Conservation (phyloP, 2,888 invertebrate species). For the Cataglyphis rosenhaueri region DNA sequence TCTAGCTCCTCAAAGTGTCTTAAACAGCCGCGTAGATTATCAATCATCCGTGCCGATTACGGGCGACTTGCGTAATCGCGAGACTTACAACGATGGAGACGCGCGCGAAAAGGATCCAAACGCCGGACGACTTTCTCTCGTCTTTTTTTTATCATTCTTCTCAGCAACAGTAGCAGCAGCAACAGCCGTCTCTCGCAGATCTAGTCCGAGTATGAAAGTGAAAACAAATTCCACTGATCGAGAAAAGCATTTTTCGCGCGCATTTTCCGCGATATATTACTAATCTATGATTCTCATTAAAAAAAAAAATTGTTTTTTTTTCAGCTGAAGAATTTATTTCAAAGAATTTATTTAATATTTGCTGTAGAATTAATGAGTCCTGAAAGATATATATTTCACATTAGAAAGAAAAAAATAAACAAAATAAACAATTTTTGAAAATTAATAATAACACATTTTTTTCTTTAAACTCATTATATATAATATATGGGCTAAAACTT, state of each 20-base stretch:
- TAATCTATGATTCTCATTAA: neutral
- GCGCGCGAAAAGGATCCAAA: slow-evolving; percentile 34
- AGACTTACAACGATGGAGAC: slow-evolving; percentile 21
- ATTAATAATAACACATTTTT: neutral
- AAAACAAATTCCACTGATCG: slow-evolving; percentile 68
- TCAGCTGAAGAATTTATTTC: neutral
- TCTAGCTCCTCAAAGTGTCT: neutral
- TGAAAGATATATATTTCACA: neutral
- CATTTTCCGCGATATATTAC: neutral
- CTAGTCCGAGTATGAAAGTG: slow-evolving; percentile 75
- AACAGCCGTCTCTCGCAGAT: slow-evolving; percentile 7
- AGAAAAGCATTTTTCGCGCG: slow-evolving; percentile 19
- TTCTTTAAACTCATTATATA: neutral
- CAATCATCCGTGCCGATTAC: slow-evolving; percentile 62
- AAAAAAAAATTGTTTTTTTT: neutral
- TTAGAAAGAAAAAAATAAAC: neutral
- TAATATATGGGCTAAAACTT: neutral
- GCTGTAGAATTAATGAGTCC: neutral
- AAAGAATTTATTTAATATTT: too few relatives aligned
- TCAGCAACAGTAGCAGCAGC: neutral
- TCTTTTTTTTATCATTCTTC: slow-evolving; percentile 62
- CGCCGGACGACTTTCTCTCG: slow-evolving; percentile 75
- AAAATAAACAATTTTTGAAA: neutral
- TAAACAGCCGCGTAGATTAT: slow-evolving; percentile 38
- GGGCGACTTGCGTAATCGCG: slow-evolving; percentile 61